phyloP scores from a whole-genome alignment of 2,113 vertebrate species.

The Tachuris rubrigastra region DNA sequence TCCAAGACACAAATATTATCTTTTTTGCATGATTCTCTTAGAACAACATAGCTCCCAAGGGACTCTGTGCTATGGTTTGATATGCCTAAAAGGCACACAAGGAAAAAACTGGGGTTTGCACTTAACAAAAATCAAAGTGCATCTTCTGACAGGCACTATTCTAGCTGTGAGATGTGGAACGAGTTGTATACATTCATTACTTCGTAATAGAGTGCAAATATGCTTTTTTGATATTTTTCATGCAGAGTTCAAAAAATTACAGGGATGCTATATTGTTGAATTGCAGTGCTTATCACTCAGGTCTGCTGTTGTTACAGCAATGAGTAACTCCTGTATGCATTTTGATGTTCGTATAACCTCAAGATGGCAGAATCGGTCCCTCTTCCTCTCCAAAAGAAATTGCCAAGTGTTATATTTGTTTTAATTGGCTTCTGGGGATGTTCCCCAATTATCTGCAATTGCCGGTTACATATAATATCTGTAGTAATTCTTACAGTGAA shows the following conservation, averaged over 20 bases:
- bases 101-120: background rate
- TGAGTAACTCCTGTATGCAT: background rate
- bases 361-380: background rate
- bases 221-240: background rate
- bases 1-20: background rate
- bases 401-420: background rate
- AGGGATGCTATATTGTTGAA: background rate
- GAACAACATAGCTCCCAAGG: background rate
- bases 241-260: background rate
- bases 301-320: background rate
- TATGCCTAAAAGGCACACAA: background rate
- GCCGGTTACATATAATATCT: background rate
- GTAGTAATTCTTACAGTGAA: background rate
- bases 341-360: background rate
- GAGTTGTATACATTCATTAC: background rate
- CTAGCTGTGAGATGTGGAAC: background rate
- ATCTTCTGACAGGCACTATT: background rate
- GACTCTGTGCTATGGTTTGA: background rate
- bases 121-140: background rate
- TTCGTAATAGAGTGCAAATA: slow-evolving; percentile 4
- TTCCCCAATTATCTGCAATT: background rate
- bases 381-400: background rate
- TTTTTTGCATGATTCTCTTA: background rate
- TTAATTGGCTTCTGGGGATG: background rate
- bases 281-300: background rate